Base-by-base conservation (phyloP, 2,797 vertebrate genomes). In the Chaunax sp. region DNA sequence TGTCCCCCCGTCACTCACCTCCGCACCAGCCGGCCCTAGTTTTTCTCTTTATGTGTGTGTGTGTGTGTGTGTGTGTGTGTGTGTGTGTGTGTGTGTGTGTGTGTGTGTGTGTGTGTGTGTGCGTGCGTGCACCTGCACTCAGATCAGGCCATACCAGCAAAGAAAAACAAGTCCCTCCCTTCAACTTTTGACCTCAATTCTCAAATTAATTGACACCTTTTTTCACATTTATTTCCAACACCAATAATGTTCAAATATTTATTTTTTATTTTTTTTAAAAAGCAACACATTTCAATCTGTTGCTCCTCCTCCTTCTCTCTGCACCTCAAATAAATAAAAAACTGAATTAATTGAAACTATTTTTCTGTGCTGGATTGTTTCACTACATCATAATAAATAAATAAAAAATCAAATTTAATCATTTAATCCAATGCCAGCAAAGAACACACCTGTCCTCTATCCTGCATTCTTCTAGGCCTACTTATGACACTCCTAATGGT, bases 401-500 rank as follows among this genome's bases (percentile, higher is more conserved):
- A 57, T 30, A n/a, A n/a, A n/a, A n/a, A 37, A 14, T n/a, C 10
- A 14, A 14, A 43, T 72, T 10, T 18, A 28, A 26, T 56, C n/a
- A 18, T 60, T 44, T 47, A 23, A 68, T 62, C 55, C 19, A 10
- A 13, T 9, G 1, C 8, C 30, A 28, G 23, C 28, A 30, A 30
- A 5, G 5, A 59, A 28, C 33, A 50, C 28, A 41, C 15, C 7
- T 50, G 43, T 10, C 6, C 25, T 70, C 9, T 44, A 1, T 54
- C 14, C 10, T 28, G 14, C 12, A 9, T 20, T 37, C 30, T 41
- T 23, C 16, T 14, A 56, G 11, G 62, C 64, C 68, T 63, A 64
- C 85, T 88, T 51, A 86, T 87, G 75, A 78, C 75, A 69, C 75
- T 44, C 23, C 11, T 28, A 81, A 90, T 64, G 82, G 87, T 87